Evolutionary conservation across 2,888 invertebrate genomes (phyloP).

Genomic region (Bellardia pandia): DNA sequence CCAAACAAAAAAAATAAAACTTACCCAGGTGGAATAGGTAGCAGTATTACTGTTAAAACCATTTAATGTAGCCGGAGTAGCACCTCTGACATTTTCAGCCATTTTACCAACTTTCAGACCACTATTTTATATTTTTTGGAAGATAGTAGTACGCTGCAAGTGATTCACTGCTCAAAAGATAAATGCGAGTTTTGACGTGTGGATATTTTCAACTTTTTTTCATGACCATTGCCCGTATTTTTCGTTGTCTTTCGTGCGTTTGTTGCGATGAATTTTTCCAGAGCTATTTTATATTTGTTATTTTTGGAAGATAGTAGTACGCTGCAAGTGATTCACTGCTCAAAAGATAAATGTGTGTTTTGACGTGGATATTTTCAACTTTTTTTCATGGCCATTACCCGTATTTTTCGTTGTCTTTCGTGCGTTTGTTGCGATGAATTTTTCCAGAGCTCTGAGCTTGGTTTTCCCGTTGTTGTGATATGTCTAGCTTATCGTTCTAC

Average conservation of each 20-base stretch:
- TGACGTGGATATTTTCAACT: constrained; percentile 28
- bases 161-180: constrained; percentile 31
- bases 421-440: background rate
- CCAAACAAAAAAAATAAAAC: background rate
- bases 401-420: constrained; percentile 13
- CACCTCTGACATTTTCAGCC: constrained; percentile 33
- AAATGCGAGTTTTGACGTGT: constrained; percentile 13
- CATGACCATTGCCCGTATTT: constrained; percentile 42
- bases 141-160: background rate
- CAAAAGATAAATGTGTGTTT: constrained; percentile 33
- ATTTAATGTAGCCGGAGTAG: constrained; percentile 3
- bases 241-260: constrained; percentile 4
- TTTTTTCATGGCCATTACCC: constrained; percentile 47
- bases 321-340: constrained; percentile 17
- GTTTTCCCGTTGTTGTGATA: background rate
- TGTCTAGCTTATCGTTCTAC: constrained; percentile 43
- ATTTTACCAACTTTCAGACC: constrained; percentile 13
- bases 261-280: constrained; percentile 6
- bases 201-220: constrained; percentile 42
- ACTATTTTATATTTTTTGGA: background rate
- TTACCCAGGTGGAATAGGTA: constrained; percentile 68
- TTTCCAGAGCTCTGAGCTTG: constrained; percentile 6
- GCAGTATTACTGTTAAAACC: constrained; percentile 61
- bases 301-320: background rate
- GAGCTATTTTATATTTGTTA: background rate